Percentiles rank a stretch among this genome's conserved stretches.
These are phyloP conservation scores for Cheiracanthium punctorium DNA, from an alignment of 2,888 invertebrate species.

Conservation along the genomic window DNA sequence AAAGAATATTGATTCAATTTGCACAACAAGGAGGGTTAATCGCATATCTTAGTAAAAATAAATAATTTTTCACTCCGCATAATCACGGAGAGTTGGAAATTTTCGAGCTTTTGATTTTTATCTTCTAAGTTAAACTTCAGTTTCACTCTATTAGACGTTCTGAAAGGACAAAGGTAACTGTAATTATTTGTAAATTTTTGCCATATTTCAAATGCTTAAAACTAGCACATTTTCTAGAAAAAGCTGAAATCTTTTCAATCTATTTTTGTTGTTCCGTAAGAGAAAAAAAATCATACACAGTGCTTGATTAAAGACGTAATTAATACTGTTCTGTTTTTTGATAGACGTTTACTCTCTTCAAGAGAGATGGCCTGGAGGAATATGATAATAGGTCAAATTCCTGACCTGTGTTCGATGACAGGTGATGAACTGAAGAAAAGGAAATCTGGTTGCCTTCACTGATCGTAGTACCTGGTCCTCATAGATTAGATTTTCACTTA, in stretches of 20 bases:
- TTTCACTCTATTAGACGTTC: neutral
- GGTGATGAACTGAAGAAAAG: constrained; percentile 54
- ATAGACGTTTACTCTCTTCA: constrained; percentile 32
- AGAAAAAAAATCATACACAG: constrained; percentile 15
- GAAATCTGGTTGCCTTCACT: constrained; percentile 54
- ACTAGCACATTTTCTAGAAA: neutral
- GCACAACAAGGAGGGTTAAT: too few species aligned
- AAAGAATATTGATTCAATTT: too few species aligned
- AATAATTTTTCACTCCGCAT: too few species aligned
- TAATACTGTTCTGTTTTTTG: constrained; percentile 44
- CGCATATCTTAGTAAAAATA: too few species aligned
- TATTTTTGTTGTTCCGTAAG: neutral
- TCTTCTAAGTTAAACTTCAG: neutral
- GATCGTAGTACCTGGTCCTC: constrained; percentile 61
- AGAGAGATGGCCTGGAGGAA: constrained; percentile 18
- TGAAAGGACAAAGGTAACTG: neutral
- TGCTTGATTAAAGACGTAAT: constrained; percentile 45
- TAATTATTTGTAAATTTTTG: neutral
- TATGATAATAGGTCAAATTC: constrained; percentile 41
- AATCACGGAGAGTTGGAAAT: neutral
- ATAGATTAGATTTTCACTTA: constrained; percentile 5
- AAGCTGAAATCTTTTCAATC: neutral
- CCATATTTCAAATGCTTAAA: neutral
- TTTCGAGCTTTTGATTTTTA: too few species aligned
- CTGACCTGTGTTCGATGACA: constrained; percentile 52